A percentile compares a stretch with the other conserved stretches of the same genome.
These are phyloP conservation scores for Scolopax mira DNA, from an alignment of 2,113 vertebrate genomes.

Conservation along the genomic window DNA sequence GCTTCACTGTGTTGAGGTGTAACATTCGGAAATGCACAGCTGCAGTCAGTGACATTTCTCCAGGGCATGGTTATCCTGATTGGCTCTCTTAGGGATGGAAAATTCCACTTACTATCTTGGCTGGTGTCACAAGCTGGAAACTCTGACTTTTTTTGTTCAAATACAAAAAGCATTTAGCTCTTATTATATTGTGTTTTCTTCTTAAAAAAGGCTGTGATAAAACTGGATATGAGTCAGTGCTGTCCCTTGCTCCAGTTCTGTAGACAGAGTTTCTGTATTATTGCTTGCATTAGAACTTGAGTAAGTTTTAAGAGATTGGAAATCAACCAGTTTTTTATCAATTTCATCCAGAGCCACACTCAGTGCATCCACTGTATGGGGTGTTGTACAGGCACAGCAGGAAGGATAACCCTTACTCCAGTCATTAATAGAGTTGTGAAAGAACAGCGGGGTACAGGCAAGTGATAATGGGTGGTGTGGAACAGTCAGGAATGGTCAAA, in stretches of 20 bases:
- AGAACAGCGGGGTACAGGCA: neutral
- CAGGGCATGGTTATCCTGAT: neutral
- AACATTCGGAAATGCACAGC: neutral
- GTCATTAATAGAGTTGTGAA: neutral
- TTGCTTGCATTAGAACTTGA: neutral
- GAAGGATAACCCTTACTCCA: neutral
- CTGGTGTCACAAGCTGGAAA: constrained; percentile 35
- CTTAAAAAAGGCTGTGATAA: neutral
- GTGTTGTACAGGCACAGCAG: neutral
- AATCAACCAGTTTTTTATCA: neutral
- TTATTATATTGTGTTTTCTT: neutral
- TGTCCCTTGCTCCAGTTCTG: neutral
- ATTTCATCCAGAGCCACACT: neutral
- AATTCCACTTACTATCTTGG: constrained; percentile 28
- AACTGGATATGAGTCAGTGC: neutral
- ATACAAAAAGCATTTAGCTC: neutral
- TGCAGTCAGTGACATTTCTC: neutral
- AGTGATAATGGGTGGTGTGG: neutral
- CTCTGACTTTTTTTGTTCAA: neutral
- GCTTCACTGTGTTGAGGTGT: neutral
- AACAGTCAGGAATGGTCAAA: neutral
- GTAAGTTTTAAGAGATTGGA: neutral
- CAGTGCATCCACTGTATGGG: neutral
- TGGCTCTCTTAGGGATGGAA: neutral
- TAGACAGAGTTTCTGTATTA: neutral